Evolutionary conservation across 2,113 vertebrate genomes (phyloP), one percentile per base, ranked within the genome.

Genomic region (Thomomys bottae): DNA sequence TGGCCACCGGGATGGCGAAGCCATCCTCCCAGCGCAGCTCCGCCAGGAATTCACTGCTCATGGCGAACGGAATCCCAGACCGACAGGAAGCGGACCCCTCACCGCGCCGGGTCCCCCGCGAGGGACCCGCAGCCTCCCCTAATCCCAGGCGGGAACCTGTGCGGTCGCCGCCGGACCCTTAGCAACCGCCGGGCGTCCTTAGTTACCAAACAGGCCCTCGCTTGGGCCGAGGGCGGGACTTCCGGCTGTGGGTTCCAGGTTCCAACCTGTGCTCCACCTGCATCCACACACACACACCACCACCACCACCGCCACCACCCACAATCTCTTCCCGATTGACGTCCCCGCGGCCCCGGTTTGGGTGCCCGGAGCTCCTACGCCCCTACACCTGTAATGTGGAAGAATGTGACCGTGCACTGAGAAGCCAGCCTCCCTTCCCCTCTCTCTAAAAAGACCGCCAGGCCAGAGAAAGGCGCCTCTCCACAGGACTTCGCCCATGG

Each of bases 1-100:
- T 98, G 30, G 98, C 97, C 94, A 98, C 97, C 0, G 99, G 99
- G 34, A 99, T 80, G 17, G 98, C 98, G 72, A 98, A 98, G 24
- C 97, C 98, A 83, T 97, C 92, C 59, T 98, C 98, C 99, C 99
- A 99, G 14, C 90, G 96, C 12, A 98, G 68, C 79, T 98, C 98
- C 4, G 96, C 94, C 88, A 99, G 94, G 38, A 98, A 6, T 6
- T 38, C 77, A 24, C 63, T 84, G 14, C 76, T 97, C 97, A 97
- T 98, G 91, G 54, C 73, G 15, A 17, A 49, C 3, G 0, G 12
- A 59, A 23, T 6, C 12, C 12, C 8, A 6, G 59, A 26, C 4
- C 21, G 9, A 2, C 9, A 6, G 24, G 6, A 34, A 14, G 61
- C 28, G 11, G 12, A 7, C 26, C 34, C 26, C 9, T n/a, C 36